Evolutionary conservation across 2,113 vertebrate genomes (phyloP).

Genomic region (Spilogale gracilis): DNA sequence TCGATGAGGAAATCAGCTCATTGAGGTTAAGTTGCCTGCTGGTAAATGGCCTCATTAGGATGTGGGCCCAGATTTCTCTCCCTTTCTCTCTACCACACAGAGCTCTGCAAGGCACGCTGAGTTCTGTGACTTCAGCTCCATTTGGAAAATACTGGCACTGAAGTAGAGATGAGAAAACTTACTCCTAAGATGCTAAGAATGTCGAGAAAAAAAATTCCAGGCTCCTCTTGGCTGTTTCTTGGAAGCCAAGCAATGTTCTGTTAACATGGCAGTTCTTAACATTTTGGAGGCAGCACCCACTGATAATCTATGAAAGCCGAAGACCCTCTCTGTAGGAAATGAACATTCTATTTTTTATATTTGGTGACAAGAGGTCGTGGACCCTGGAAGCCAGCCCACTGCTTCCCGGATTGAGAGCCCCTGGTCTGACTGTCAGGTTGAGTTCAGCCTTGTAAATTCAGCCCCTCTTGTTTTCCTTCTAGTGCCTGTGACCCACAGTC

Average conservation of each 20-base stretch:
- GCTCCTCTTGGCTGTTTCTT: background rate
- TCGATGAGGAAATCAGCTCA: background rate
- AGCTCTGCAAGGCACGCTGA: background rate
- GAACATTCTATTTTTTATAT: rapidly evolving
- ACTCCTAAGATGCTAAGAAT: background rate
- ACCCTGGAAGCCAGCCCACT: background rate
- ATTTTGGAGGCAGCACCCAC: rapidly evolving
- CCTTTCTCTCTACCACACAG: background rate
- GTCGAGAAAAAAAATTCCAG: background rate
- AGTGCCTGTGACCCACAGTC: background rate
- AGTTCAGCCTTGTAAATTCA: background rate
- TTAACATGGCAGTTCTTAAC: background rate
- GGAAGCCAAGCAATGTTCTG: background rate
- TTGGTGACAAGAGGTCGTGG: background rate
- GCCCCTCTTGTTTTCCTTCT: background rate
- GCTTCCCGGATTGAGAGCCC: background rate
- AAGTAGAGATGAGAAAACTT: background rate
- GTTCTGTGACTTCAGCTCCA: background rate
- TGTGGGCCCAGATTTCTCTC: background rate
- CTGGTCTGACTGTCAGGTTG: background rate
- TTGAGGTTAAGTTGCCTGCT: constrained; percentile 44
- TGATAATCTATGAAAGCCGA: background rate
- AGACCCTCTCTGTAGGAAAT: background rate
- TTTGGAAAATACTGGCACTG: constrained; percentile 28
- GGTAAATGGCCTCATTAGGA: constrained; percentile 49